A percentile compares a stretch with the other conserved stretches of the same genome.
Evolutionary conservation across 2,888 invertebrate species (phyloP).

Genomic region (Acrocera orbiculus): DNA sequence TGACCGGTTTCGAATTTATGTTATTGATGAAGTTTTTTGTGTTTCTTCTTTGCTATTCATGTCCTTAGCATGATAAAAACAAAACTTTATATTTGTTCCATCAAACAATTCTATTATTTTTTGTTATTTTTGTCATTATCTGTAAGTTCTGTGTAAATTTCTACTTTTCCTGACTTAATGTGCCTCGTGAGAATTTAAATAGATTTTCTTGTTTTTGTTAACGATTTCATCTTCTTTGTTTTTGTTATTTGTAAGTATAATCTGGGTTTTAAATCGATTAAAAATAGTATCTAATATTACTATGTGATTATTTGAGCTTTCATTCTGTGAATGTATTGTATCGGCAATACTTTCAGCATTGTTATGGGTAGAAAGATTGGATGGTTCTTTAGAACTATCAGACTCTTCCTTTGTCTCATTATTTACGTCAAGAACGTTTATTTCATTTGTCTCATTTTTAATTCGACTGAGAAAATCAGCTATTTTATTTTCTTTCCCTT

Average conservation of each 20-base stretch:
- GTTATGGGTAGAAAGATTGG: not conserved
- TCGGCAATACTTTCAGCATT: not conserved
- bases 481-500: slow-evolving; percentile 3
- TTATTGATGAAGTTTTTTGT: not conserved
- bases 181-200: not conserved
- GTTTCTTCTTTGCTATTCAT: slow-evolving; percentile 1
- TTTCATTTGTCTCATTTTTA: slow-evolving; percentile 1
- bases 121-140: not conserved
- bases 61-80: not conserved
- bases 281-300: slow-evolving; percentile 3
- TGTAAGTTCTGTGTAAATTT: slow-evolving; percentile 1
- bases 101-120: not conserved
- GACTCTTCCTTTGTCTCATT: not conserved
- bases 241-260: slow-evolving; percentile 2
- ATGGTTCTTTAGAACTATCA: not conserved
- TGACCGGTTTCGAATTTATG: slow-evolving; percentile 4
- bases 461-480: slow-evolving; percentile 4
- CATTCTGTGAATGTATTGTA: slow-evolving; percentile 5
- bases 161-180: not conserved
- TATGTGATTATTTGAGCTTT: slow-evolving; percentile 4
- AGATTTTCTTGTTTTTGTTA: slow-evolving; percentile 2
- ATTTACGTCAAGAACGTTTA: not conserved
- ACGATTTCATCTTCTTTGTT: slow-evolving; percentile 1
- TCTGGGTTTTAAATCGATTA: slow-evolving; percentile 4
- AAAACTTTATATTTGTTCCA: not conserved